A percentile compares a stretch with the other conserved stretches of the same genome.
These are phyloP conservation scores for Bovichtus variegatus DNA, from an alignment of 2,797 vertebrate species.

Conservation along the genomic window DNA sequence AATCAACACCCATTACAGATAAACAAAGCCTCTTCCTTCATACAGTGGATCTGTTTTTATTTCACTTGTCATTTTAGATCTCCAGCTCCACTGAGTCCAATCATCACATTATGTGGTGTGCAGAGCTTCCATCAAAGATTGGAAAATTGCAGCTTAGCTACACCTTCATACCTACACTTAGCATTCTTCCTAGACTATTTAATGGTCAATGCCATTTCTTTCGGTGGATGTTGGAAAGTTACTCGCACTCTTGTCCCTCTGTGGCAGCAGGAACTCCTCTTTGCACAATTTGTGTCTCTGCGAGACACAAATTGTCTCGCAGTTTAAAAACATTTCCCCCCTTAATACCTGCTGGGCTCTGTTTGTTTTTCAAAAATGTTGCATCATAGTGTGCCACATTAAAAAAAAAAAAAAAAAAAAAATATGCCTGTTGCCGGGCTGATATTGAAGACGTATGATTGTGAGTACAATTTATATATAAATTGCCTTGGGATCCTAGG, in stretches of 20 bases:
- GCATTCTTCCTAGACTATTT: neutral
- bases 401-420: neutral
- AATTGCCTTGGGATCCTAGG: neutral
- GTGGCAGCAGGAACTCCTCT: neutral
- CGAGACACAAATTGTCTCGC: neutral
- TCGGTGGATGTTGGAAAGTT: slow-evolving; percentile 1
- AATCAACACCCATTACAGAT: slow-evolving; percentile 3
- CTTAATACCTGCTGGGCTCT: slow-evolving; percentile 6
- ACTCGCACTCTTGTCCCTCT: neutral
- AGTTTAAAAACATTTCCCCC: neutral
- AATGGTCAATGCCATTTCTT: neutral
- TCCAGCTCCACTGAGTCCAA: slow-evolving; percentile 8
- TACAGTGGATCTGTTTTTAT: slow-evolving; percentile 25
- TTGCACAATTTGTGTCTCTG: no score
- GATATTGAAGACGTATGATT: slow-evolving; percentile 31
- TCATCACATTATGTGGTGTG: neutral
- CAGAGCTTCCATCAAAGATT: neutral
- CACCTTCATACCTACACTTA: neutral
- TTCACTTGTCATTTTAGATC: slow-evolving; percentile 17
- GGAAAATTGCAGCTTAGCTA: neutral
- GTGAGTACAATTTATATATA: slow-evolving; percentile 1
- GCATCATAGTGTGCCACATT: neutral
- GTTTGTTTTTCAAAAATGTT: neutral
- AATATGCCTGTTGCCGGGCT: neutral
- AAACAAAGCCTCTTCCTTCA: slow-evolving; percentile 21